Evolutionary conservation across 2,888 invertebrate genomes (phyloP).

Genomic region (Tineola bisselliella): DNA sequence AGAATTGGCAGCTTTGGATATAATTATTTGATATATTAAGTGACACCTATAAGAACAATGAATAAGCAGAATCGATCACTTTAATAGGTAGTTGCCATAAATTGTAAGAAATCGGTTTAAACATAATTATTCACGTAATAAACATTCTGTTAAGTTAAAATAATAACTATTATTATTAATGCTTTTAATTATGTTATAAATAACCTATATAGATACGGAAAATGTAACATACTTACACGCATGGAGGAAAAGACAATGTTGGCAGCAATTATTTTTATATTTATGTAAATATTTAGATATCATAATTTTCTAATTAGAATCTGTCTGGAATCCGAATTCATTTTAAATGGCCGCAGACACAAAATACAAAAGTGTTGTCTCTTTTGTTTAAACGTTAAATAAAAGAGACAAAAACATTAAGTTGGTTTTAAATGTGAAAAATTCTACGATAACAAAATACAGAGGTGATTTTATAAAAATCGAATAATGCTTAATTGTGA

Average conservation of each 20-base stretch:
- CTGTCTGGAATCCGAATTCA: not conserved
- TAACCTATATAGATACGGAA: not conserved
- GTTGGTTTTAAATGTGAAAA: too few species aligned
- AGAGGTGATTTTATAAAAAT: too few species aligned
- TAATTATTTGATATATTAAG: constrained; percentile 32
- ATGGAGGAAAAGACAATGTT: not conserved
- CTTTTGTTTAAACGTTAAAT: too few species aligned
- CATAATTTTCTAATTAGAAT: not conserved
- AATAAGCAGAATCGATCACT: constrained; percentile 28
- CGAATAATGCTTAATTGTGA: too few species aligned
- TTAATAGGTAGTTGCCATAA: constrained; percentile 19
- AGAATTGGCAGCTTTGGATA: constrained; percentile 39
- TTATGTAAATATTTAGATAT: too few species aligned
- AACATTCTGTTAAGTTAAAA: not conserved
- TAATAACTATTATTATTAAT: not conserved
- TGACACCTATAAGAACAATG: constrained; percentile 22
- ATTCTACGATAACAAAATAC: too few species aligned
- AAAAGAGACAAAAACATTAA: too few species aligned
- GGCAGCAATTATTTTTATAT: not conserved
- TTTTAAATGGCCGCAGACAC: too few species aligned
- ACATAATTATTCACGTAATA: not conserved
- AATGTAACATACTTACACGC: not conserved
- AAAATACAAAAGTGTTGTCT: too few species aligned
- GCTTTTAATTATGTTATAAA: not conserved
- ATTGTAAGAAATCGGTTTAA: not conserved